These are phyloP conservation scores for Callosobruchus maculatus DNA, from an alignment of 2,888 invertebrate species.

Conservation along the genomic window DNA sequence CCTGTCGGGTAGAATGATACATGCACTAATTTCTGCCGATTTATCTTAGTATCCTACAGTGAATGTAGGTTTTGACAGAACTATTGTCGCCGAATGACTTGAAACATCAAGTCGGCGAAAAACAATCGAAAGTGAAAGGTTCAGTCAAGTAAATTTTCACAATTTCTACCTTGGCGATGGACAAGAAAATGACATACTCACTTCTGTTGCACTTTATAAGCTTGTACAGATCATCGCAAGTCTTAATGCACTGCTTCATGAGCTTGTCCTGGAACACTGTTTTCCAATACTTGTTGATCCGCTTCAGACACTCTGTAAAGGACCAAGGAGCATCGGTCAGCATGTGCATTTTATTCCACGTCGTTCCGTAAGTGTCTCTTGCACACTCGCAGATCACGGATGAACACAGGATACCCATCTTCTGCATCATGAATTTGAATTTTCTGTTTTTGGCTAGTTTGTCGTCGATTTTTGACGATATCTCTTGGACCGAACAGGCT, in stretches of 20 bases:
- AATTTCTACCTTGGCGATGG: too few species aligned
- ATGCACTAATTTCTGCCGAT: too few species aligned
- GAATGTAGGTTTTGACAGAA: too few species aligned
- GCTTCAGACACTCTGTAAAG: conserved; percentile 53
- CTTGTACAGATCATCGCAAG: conserved; percentile 32
- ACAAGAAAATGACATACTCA: conserved; percentile 21
- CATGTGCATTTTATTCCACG: conserved; percentile 54
- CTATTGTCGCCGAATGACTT: too few species aligned
- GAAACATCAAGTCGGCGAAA: too few species aligned
- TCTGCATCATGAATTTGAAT: conserved; percentile 27
- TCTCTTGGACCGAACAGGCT: conserved; percentile 33
- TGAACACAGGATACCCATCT: conserved; percentile 33
- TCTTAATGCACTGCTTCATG: conserved; percentile 39
- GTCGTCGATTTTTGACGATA: conserved; percentile 26
- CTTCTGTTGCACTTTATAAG: conserved; percentile 27
- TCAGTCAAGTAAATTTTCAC: too few species aligned
- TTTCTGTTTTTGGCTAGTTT: conserved; percentile 20
- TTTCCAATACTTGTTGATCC: conserved; percentile 58
- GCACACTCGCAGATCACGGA: conserved; percentile 54
- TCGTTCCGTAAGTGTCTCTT: conserved; percentile 55
- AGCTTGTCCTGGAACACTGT: conserved; percentile 54
- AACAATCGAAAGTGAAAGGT: too few species aligned
- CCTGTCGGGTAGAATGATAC: too few species aligned
- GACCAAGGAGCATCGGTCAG: conserved; percentile 53
- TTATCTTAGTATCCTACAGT: too few species aligned